Base-by-base conservation (phyloP, 2,797 vertebrate genomes). In the Esox masquinongy region DNA sequence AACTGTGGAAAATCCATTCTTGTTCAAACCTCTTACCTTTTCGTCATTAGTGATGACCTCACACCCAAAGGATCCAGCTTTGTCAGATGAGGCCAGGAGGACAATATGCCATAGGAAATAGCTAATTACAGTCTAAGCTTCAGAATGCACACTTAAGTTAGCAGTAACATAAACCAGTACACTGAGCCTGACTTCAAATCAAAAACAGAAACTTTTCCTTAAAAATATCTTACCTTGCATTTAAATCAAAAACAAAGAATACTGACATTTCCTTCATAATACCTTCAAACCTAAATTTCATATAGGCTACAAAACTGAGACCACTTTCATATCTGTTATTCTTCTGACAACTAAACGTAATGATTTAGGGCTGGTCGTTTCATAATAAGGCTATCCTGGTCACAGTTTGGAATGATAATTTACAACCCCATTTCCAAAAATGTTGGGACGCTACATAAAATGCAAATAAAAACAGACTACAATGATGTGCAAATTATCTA, bases 311-410 rank as follows among this genome's bases (percentile, higher is more conserved):
- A 85, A 89, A 86, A 89, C 76, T 83, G 11, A 87, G 79, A 81
- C 19, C 83, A 88, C 86, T 79, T 78, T 73, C 59, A 83, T 31
- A 82, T 85, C 83, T 86, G 31, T 68, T 6, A 34, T 16, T 26
- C 82, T 87, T 83, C 72, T 74, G 77, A 82, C 82, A 53, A 61
- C 51, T 86, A 82, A 83, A 87, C 72, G 80, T 85, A 83, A 87
- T 76, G 81, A 77, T 51, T 80, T 72, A 81, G 88, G 83, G 70
- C 86, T 79, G 83, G 88, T 47, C 12, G 43, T 84, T 85, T 79
- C 77, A 86, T 80, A 85, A 88, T 91, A 90, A 91, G 91, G 90
- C 90, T 85, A 88, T 86, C 88, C 88, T 88, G 90, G 89, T 91
- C 88, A 91, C 90, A 90, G 90, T 86, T 82, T 87, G 84, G 84